Conservation (phyloP, 2,113 vertebrate species). For the Gasterosteus nipponicus region DNA sequence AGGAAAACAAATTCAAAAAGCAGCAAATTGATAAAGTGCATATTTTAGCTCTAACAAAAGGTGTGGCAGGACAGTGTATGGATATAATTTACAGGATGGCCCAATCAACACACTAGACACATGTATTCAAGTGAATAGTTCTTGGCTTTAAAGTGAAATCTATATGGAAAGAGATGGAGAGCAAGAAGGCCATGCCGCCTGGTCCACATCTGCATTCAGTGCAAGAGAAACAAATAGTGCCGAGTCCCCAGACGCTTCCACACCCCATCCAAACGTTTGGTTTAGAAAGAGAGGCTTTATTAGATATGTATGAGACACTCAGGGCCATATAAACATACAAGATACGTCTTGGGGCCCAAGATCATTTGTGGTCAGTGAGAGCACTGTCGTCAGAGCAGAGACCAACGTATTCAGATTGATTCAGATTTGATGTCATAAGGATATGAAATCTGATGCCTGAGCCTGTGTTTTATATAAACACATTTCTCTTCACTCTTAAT, state of each 20-base stretch:
- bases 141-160: not conserved
- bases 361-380: not conserved
- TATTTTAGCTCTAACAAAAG: constrained; percentile 1
- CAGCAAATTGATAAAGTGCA: constrained; percentile 46
- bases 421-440: not conserved
- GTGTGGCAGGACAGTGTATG: constrained; percentile 26
- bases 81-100: not conserved
- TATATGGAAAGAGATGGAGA: not conserved
- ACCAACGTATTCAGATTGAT: too few species aligned
- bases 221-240: constrained; percentile 2
- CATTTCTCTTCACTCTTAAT: not conserved
- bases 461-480: not conserved
- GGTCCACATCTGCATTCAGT: constrained; percentile 1
- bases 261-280: not conserved
- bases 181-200: not conserved
- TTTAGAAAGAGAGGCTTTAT: not conserved
- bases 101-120: not conserved
- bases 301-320: not conserved
- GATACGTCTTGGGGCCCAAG: not conserved
- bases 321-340: too few species aligned
- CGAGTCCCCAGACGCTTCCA: not conserved
- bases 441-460: not conserved
- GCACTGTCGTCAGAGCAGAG: not conserved
- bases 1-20: not conserved
- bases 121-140: not conserved